Conservation (phyloP, 1,140 invertebrate species). For the Aphidius ervi region DNA sequence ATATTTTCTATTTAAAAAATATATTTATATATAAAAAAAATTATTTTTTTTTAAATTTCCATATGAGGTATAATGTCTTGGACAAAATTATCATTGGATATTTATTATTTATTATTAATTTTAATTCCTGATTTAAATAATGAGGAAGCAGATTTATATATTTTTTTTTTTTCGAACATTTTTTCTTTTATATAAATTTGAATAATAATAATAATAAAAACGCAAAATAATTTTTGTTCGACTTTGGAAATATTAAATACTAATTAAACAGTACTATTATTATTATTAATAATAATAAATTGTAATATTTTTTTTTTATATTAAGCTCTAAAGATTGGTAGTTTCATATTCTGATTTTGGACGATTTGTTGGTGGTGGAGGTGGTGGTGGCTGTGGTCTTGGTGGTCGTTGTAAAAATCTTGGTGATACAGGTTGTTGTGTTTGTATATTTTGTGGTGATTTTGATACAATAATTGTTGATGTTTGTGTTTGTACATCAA, state of each 20-base stretch:
- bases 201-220: no score
- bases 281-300: neutral
- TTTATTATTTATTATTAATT: no score
- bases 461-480: conserved; percentile 38
- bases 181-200: no score
- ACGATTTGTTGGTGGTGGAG: conserved; percentile 43
- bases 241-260: neutral
- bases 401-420: conserved; percentile 46
- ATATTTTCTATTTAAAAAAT: no score
- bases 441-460: conserved; percentile 37
- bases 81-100: no score
- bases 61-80: no score
- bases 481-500: conserved; percentile 48
- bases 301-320: neutral
- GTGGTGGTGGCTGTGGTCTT: conserved; percentile 50
- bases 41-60: no score
- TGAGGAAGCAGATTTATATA: no score
- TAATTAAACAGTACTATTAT: neutral
- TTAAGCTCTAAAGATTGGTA: conserved; percentile 44
- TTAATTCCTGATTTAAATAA: no score
- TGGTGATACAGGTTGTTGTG: conserved; percentile 37
- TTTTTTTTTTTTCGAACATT: no score
- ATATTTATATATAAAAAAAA: no score
- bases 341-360: conserved; percentile 49
- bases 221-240: no score